Percentiles rank a stretch among this genome's conserved stretches.
Evolutionary conservation across 2,113 vertebrate genomes (phyloP).

Genomic region (Cricetomys ansorgei): DNA sequence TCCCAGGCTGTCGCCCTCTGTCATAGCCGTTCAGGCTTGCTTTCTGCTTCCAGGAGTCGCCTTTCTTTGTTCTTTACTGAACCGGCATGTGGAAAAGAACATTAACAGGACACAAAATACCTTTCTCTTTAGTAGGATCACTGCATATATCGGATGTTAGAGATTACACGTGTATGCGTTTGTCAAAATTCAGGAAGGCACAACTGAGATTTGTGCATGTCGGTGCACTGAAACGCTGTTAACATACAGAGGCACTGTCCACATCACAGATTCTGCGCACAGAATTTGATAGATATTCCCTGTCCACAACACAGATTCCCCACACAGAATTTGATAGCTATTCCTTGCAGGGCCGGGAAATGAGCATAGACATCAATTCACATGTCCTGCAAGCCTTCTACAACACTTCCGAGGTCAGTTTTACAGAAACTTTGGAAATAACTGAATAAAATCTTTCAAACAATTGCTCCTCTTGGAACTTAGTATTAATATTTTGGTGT

Average conservation of each 20-base stretch:
- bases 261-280: no score
- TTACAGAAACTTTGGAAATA: slow-evolving; percentile 2
- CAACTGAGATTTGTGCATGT: slow-evolving; percentile 10
- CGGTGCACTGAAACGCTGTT: background rate
- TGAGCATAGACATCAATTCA: background rate
- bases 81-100: no score
- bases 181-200: background rate
- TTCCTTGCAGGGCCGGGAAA: background rate
- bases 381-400: background rate
- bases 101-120: background rate
- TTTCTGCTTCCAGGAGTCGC: no score
- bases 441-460: background rate
- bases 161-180: background rate
- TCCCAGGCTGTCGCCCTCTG: no score
- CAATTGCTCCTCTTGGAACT: background rate
- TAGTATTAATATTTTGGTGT: no score
- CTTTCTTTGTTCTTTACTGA: no score
- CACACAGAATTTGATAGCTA: background rate
- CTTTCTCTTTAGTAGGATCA: background rate
- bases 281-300: no score
- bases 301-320: background rate
- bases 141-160: background rate
- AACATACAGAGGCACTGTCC: background rate
- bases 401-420: background rate
- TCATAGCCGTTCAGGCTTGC: no score